Percentiles rank a stretch among this genome's conserved stretches.
Conservation (phyloP, 2,888 invertebrate genomes). For the Eupelmus urozonus region DNA sequence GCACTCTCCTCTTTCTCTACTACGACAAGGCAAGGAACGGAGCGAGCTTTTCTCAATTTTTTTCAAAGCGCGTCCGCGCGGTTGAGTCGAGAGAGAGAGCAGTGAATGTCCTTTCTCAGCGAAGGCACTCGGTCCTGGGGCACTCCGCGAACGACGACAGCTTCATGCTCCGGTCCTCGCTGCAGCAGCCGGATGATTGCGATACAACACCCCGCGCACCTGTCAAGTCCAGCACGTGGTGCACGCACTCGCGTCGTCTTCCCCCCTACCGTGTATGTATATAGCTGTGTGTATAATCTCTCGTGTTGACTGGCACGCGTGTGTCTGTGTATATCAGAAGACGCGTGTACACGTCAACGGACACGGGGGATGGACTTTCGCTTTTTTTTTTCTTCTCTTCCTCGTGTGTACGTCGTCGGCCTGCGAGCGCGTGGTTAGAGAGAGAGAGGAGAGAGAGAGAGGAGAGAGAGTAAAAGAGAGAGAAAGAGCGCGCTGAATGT, state of each 20-base stretch:
- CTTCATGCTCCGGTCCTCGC: conserved; percentile 61
- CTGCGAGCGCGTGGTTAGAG: conserved; percentile 41
- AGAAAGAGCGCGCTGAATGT: conserved; percentile 4
- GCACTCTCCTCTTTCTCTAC: neutral
- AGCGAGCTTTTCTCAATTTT: neutral
- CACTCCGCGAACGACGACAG: neutral
- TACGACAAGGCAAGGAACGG: neutral
- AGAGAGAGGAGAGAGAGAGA: conserved; percentile 29
- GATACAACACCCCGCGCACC: too few species aligned
- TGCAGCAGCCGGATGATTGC: too few species aligned
- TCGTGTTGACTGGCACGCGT: too few species aligned
- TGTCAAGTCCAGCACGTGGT: too few species aligned
- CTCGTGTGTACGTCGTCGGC: too few species aligned
- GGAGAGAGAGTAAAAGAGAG: conserved; percentile 15
- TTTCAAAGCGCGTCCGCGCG: too few species aligned
- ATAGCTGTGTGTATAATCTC: too few species aligned
- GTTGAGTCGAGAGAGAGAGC: neutral
- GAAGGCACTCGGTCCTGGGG: conserved; percentile 17
- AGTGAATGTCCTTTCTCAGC: conserved; percentile 17
- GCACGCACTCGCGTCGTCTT: neutral
- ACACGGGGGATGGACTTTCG: too few species aligned
- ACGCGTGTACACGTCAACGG: too few species aligned
- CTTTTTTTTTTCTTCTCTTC: neutral
- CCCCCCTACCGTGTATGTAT: neutral
- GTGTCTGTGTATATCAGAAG: too few species aligned